Evolutionary conservation across 2,797 vertebrate genomes (phyloP).

Genomic region (Acrocephalus scirpaceus): DNA sequence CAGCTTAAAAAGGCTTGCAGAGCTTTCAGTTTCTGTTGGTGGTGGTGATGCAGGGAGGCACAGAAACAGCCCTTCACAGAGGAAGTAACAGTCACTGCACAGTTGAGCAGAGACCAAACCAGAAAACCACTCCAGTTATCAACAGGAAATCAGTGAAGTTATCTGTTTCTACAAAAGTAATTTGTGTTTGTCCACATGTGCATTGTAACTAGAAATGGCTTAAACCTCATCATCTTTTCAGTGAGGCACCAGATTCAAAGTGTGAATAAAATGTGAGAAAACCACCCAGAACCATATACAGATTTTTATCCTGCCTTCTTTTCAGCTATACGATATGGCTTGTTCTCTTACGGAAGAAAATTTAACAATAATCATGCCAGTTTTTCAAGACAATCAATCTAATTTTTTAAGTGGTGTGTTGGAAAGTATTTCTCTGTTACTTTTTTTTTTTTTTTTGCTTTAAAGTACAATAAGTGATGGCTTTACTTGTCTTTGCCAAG

Average conservation of each 20-base stretch:
- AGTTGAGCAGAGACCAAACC: neutral
- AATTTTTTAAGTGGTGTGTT: neutral
- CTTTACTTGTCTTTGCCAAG: neutral
- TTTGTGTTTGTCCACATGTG: neutral
- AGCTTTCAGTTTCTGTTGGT: neutral
- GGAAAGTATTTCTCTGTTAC: neutral
- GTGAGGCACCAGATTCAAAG: neutral
- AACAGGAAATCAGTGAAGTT: neutral
- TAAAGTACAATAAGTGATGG: too few relatives aligned
- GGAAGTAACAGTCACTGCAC: neutral
- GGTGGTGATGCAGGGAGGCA: fast-evolving
- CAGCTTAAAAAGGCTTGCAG: neutral
- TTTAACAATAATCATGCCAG: neutral
- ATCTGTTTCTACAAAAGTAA: neutral
- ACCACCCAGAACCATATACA: neutral
- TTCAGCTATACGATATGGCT: neutral
- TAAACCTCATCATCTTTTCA: neutral
- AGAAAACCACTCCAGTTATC: neutral
- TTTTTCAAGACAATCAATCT: neutral
- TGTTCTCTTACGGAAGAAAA: neutral
- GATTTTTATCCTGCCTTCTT: neutral
- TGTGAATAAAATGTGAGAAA: neutral
- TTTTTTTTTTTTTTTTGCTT: neutral
- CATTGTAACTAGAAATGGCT: neutral
- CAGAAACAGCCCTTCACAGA: fast-evolving